These are phyloP conservation scores for Drepana arcuata DNA, from an alignment of 1,140 invertebrate species.

Conservation along the genomic window DNA sequence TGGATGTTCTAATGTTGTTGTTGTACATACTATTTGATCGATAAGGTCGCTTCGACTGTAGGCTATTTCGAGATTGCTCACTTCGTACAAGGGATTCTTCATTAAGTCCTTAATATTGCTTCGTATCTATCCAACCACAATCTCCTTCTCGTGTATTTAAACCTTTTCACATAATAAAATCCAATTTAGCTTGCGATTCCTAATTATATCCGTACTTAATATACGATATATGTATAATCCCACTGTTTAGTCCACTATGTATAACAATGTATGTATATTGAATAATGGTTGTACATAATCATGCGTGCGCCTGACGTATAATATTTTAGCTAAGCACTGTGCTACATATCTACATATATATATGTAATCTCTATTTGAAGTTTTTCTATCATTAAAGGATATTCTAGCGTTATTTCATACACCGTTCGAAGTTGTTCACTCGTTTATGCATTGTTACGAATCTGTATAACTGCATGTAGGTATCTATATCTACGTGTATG, in stretches of 20 bases:
- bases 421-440: slow-evolving; percentile 63
- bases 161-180: slow-evolving; percentile 51
- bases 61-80: slow-evolving; percentile 60
- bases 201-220: slow-evolving; percentile 21
- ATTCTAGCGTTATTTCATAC: slow-evolving; percentile 55
- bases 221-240: slow-evolving; percentile 36
- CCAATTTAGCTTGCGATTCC: slow-evolving; percentile 58
- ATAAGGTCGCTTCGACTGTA: slow-evolving; percentile 56
- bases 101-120: slow-evolving; percentile 62
- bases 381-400: slow-evolving; percentile 57
- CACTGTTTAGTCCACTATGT: slow-evolving; percentile 41
- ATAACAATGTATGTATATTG: slow-evolving; percentile 28
- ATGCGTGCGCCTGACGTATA: slow-evolving; percentile 28
- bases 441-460: slow-evolving; percentile 65
- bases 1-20: slow-evolving; percentile 40
- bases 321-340: slow-evolving; percentile 46
- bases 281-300: slow-evolving; percentile 44
- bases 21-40: slow-evolving; percentile 60
- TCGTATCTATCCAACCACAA: slow-evolving; percentile 43
- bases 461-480: too few species aligned
- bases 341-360: slow-evolving; percentile 59
- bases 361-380: slow-evolving; percentile 50
- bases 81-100: slow-evolving; percentile 63
- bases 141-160: slow-evolving; percentile 41
- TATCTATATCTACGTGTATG: slow-evolving; percentile 59